These are phyloP conservation scores for Pungitius pungitius DNA, from an alignment of 2,113 vertebrate species.

Conservation along the genomic window DNA sequence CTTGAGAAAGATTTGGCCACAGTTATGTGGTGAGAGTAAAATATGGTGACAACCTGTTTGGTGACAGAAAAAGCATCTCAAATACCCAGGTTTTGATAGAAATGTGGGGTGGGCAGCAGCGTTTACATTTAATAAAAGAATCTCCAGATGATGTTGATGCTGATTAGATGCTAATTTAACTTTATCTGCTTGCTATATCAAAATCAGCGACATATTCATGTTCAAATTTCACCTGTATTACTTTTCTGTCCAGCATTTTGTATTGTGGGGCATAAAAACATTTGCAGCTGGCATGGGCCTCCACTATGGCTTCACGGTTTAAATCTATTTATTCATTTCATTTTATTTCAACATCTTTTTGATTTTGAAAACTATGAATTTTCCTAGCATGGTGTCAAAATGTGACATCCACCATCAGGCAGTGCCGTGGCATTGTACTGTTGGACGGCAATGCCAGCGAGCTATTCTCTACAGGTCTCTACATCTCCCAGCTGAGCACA, in stretches of 20 bases:
- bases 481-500: constrained; percentile 60
- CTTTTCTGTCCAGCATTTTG: not conserved
- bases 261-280: not conserved
- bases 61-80: not conserved
- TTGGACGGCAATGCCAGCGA: constrained; percentile 1
- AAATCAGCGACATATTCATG: not conserved
- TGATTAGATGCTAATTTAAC: not conserved
- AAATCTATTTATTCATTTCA: not conserved
- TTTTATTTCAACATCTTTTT: not conserved
- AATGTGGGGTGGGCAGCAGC: not conserved
- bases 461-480: constrained; percentile 29
- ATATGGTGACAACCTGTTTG: constrained; percentile 3
- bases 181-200: not conserved
- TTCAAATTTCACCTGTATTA: not conserved
- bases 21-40: not conserved
- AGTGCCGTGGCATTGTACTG: not conserved
- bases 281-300: not conserved
- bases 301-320: not conserved
- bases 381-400: not conserved
- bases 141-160: not conserved
- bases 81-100: not conserved
- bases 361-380: not conserved
- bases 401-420: not conserved
- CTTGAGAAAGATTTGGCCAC: not conserved
- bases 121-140: not conserved